Percentiles rank a stretch among this genome's conserved stretches.
phyloP scores from a whole-genome alignment of 2,888 invertebrate genomes.

The Aethes cnicana region DNA sequence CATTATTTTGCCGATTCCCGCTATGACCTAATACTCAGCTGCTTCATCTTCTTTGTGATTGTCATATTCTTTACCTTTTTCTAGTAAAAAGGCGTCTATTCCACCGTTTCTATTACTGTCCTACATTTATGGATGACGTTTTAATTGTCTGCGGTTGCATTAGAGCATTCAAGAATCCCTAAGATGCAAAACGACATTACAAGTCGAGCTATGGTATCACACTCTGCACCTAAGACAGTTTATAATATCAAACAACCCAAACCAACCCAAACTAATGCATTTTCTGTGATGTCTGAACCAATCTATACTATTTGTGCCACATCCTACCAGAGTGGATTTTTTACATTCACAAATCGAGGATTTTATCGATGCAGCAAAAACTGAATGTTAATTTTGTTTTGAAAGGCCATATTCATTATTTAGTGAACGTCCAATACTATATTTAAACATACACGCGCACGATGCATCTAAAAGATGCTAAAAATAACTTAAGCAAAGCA shows the following conservation, averaged over 20 bases:
- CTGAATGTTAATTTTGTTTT: neutral
- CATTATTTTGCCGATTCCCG: no score
- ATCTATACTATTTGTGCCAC: neutral
- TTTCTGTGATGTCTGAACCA: neutral
- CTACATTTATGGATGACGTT: no score
- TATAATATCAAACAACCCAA: neutral
- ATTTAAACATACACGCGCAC: no score
- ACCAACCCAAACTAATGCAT: neutral
- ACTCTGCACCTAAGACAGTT: neutral
- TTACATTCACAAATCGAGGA: neutral
- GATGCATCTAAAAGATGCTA: no score
- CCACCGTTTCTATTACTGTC: no score
- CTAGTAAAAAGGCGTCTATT: no score
- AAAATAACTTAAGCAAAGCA: no score
- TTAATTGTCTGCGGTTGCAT: neutral
- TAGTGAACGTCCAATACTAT: no score
- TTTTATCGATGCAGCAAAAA: neutral
- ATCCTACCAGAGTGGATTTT: constrained; percentile 2
- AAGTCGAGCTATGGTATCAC: neutral
- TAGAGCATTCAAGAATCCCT: neutral
- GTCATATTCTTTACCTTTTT: neutral
- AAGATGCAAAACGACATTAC: neutral
- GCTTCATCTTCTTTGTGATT: no score
- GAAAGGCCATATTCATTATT: no score
- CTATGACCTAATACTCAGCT: no score